Conservation (phyloP, 92 coral and sea anemone genomes). For the Porites evermanni region DNA sequence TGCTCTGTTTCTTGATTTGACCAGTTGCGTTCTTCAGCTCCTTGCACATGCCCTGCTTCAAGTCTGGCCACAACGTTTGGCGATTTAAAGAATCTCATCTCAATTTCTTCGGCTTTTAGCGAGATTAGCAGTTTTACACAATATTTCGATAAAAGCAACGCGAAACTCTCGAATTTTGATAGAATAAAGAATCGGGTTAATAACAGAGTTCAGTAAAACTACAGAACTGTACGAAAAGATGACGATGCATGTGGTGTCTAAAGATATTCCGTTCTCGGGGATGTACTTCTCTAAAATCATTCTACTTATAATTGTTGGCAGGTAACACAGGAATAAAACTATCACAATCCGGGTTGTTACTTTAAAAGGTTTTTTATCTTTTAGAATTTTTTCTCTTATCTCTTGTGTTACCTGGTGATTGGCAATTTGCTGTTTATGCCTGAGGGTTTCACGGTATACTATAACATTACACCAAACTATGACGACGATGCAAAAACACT, state of each 20-base stretch:
- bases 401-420: conserved; percentile 6
- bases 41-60: too few species aligned
- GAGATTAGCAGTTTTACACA: neutral
- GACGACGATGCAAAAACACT: too few species aligned
- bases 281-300: too few species aligned
- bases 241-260: too few species aligned
- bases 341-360: neutral
- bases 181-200: neutral
- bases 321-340: neutral
- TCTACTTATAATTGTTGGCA: neutral
- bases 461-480: neutral
- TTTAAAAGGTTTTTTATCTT: neutral
- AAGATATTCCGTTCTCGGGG: neutral
- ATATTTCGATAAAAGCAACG: neutral
- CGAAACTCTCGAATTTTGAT: neutral
- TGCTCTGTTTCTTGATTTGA: too few species aligned
- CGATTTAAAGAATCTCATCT: too few species aligned
- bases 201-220: neutral
- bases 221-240: neutral
- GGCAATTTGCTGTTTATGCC: conserved; percentile 10
- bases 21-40: too few species aligned
- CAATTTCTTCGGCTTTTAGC: too few species aligned
- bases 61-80: too few species aligned
- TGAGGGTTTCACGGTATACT: neutral
- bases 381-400: conserved; percentile 6